phyloP scores from a whole-genome alignment of 2,888 invertebrate species.

The Cephus nigrinus region DNA sequence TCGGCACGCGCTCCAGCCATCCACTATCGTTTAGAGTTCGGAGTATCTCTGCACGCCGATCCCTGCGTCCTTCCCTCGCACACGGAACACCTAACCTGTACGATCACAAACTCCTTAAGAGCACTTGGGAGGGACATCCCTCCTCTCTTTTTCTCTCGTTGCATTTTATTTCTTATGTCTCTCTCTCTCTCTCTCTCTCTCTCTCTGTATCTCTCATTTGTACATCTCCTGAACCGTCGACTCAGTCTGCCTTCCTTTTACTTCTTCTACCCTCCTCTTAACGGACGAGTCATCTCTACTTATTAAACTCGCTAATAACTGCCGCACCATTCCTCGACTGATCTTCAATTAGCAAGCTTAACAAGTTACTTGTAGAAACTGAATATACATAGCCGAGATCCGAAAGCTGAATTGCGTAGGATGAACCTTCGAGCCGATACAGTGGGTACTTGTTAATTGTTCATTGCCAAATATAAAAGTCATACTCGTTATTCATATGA shows the following conservation, averaged over 20 bases:
- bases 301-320: slow-evolving; percentile 41
- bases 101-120: slow-evolving; percentile 12
- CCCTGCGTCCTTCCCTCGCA: neutral
- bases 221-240: neutral
- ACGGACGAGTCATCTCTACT: slow-evolving; percentile 21
- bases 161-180: slow-evolving; percentile 19
- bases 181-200: neutral
- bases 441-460: neutral
- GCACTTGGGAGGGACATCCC: slow-evolving; percentile 17
- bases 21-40: slow-evolving; percentile 18
- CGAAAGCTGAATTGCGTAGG: neutral
- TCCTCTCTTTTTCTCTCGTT: slow-evolving; percentile 23
- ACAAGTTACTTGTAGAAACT: slow-evolving; percentile 33
- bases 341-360: slow-evolving; percentile 21
- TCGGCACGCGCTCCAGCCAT: slow-evolving; percentile 53
- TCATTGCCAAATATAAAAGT: neutral
- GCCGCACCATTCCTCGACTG: slow-evolving; percentile 22
- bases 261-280: neutral
- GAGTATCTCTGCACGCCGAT: slow-evolving; percentile 14
- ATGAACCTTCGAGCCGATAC: neutral
- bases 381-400: neutral
- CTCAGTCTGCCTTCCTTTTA: neutral
- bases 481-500: neutral
- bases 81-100: neutral
- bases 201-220: neutral